A percentile compares a stretch with the other conserved stretches of the same genome.
These are phyloP conservation scores for Heliconius melpomene DNA, from an alignment of 1,140 invertebrate genomes.

Conservation along the genomic window DNA sequence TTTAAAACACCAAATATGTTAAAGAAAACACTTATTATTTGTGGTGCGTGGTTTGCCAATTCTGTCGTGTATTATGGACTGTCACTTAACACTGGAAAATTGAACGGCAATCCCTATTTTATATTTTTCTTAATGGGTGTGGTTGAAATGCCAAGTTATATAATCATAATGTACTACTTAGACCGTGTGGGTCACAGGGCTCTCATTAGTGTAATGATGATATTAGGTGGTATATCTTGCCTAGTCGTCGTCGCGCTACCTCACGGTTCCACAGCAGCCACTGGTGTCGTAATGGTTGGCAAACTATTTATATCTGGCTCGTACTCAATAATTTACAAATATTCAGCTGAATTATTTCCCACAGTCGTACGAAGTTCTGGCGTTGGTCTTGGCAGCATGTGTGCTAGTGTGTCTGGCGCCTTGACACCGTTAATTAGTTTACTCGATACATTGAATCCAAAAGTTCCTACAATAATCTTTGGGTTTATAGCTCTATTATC, in stretches of 20 bases:
- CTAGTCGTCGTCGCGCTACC: constrained; percentile 85
- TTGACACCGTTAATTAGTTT: constrained; percentile 89
- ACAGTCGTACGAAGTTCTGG: constrained; percentile 94
- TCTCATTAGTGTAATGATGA: constrained; percentile 87
- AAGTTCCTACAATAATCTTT: constrained; percentile 88
- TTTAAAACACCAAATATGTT: constrained; percentile 89
- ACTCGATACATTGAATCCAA: constrained; percentile 84
- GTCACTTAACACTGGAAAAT: constrained; percentile 88
- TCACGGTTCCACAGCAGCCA: constrained; percentile 80
- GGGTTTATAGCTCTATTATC: constrained; percentile 88
- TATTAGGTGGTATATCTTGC: constrained; percentile 87
- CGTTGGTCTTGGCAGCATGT: constrained; percentile 92
- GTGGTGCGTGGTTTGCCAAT: constrained; percentile 93
- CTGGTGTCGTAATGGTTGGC: constrained; percentile 85
- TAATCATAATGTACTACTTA: constrained; percentile 86
- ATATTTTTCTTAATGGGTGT: constrained; percentile 90
- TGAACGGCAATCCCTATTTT: constrained; percentile 90
- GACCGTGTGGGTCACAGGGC: constrained; percentile 86
- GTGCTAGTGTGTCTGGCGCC: constrained; percentile 92
- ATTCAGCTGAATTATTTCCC: constrained; percentile 93
- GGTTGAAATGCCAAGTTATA: constrained; percentile 91
- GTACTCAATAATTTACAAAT: constrained; percentile 93
- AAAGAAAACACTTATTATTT: constrained; percentile 89
- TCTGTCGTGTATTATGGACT: constrained; percentile 93
- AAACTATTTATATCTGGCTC: constrained; percentile 92